Evolutionary conservation across 2,113 vertebrate species (phyloP).

Genomic region (Pseudopipra pipra): DNA sequence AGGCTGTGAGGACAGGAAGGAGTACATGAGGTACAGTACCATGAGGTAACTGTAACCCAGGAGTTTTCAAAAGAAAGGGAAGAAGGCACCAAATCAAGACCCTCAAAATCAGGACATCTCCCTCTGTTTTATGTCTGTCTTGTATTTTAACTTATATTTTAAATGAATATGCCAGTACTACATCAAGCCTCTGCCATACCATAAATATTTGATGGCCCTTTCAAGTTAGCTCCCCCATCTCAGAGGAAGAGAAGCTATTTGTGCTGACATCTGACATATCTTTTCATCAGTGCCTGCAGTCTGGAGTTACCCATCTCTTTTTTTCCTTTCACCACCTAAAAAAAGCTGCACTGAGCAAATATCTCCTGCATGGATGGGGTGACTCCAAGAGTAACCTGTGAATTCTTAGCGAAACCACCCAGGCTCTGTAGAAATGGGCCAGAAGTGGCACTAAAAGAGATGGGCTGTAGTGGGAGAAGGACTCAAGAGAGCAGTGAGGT

Average conservation of each 20-base stretch:
- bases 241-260: background rate
- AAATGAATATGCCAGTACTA: background rate
- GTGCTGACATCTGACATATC: background rate
- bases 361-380: background rate
- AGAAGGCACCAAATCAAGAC: background rate
- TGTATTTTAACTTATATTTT: background rate
- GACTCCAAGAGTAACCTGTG: background rate
- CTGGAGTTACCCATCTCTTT: background rate
- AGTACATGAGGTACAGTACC: background rate
- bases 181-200: background rate
- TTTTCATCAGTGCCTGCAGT: background rate
- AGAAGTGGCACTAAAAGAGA: background rate
- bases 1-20: background rate
- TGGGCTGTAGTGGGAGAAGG: background rate
- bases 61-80: background rate
- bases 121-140: background rate
- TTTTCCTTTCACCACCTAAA: background rate
- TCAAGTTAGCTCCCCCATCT: background rate
- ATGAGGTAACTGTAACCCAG: background rate
- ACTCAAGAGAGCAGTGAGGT: background rate
- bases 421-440: background rate
- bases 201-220: conserved; percentile 45
- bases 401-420: background rate
- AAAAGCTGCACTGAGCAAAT: background rate
- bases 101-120: background rate